Conservation (phyloP, 2,113 vertebrate species). For the Nycticorax nycticorax region DNA sequence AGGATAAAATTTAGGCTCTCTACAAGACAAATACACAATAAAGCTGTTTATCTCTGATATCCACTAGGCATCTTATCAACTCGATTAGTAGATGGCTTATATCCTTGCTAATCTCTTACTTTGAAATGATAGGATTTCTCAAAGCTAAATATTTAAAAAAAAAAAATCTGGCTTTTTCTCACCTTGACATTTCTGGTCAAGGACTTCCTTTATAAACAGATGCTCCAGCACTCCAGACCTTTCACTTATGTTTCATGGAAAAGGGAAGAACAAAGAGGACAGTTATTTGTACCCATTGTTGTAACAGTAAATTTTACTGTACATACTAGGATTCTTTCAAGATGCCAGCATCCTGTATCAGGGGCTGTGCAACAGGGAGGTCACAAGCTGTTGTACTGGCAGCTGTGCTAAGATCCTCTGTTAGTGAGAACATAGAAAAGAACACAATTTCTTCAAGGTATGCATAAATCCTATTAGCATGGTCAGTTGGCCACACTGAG, state of each 20-base stretch:
- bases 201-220: not conserved
- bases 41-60: conserved; percentile 13
- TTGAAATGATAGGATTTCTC: conserved; percentile 1
- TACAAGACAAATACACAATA: not conserved
- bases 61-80: not conserved
- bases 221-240: not conserved
- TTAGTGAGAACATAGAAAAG: not conserved
- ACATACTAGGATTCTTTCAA: not conserved
- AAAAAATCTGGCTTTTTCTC: not conserved
- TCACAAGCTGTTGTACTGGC: not conserved
- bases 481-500: not conserved
- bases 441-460: not conserved
- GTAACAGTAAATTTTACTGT: not conserved
- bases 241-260: not conserved
- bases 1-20: not conserved
- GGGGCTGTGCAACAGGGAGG: not conserved
- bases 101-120: conserved; percentile 16
- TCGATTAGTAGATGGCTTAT: not conserved
- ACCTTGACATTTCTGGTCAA: conserved; percentile 1
- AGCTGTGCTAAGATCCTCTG: not conserved
- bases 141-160: not conserved
- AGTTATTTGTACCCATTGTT: not conserved
- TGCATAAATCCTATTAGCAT: not conserved
- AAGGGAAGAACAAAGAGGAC: not conserved
- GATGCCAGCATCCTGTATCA: not conserved